phyloP scores from a whole-genome alignment of 1,140 invertebrate species.

The Phymorhynchus buccinoides region DNA sequence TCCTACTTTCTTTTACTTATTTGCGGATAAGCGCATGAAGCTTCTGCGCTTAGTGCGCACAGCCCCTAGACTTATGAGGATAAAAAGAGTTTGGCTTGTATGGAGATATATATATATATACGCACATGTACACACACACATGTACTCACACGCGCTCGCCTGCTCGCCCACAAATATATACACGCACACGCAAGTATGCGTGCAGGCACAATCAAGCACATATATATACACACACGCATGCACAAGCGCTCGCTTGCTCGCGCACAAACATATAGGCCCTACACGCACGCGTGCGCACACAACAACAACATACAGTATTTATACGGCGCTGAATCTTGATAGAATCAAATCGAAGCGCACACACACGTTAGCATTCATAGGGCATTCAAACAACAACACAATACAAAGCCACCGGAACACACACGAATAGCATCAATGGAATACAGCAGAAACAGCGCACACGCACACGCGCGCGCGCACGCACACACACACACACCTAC shows the following conservation, averaged over 20 bases:
- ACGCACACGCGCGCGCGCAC: conserved; percentile 9
- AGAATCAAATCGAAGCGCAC: too few relatives aligned
- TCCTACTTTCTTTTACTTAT: too few relatives aligned
- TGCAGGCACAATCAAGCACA: too few relatives aligned
- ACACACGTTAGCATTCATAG: too few relatives aligned
- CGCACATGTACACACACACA: conserved; percentile 30
- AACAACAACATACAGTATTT: too few relatives aligned
- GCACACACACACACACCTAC: conserved; percentile 15
- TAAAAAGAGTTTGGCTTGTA: conserved; percentile 17
- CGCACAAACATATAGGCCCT: conserved; percentile 4
- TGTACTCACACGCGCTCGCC: background rate
- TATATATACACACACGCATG: background rate
- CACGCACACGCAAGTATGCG: background rate
- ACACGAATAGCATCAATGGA: too few relatives aligned
- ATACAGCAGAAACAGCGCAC: background rate
- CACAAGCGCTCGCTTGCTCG: background rate
- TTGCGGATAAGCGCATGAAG: too few relatives aligned
- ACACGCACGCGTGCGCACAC: conserved; percentile 33
- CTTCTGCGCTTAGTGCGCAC: too few relatives aligned
- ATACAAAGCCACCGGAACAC: too few relatives aligned
- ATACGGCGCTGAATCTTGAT: too few relatives aligned
- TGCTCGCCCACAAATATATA: background rate
- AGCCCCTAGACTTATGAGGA: background rate
- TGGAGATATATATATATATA: conserved; percentile 24
- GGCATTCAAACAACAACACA: too few relatives aligned